These are phyloP conservation scores for Sicus ferrugineus DNA, from an alignment of 2,888 invertebrate genomes.

Conservation along the genomic window DNA sequence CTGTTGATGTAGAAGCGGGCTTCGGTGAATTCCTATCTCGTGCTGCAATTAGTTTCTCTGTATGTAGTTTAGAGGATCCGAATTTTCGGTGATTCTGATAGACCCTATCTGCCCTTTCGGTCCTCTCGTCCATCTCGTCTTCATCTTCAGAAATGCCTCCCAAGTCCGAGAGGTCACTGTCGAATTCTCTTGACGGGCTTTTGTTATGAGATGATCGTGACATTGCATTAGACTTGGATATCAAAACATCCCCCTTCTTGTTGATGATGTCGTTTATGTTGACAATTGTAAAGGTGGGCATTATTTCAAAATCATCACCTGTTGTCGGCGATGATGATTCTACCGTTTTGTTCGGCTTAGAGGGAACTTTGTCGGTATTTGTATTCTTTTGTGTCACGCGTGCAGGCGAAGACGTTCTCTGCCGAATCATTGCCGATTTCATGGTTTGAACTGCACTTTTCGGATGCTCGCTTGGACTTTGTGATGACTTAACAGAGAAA, in stretches of 20 bases:
- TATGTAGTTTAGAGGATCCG: slow-evolving; percentile 47
- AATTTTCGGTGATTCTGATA: slow-evolving; percentile 48
- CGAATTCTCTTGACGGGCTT: slow-evolving; percentile 35
- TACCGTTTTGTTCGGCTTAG: slow-evolving; percentile 26
- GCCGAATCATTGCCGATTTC: slow-evolving; percentile 1
- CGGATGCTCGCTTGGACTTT: slow-evolving; percentile 6
- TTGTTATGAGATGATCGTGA: slow-evolving; percentile 28
- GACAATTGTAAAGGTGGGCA: slow-evolving; percentile 64
- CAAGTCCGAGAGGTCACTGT: slow-evolving; percentile 35
- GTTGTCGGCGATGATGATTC: slow-evolving; percentile 44
- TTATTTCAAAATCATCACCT: slow-evolving; percentile 56
- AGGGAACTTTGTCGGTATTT: slow-evolving; percentile 6
- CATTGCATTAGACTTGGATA: slow-evolving; percentile 41
- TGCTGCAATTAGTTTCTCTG: slow-evolving; percentile 45
- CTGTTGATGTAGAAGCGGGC: slow-evolving; percentile 19
- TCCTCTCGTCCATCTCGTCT: slow-evolving; percentile 26
- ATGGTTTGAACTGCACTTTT: slow-evolving; percentile 16
- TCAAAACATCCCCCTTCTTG: slow-evolving; percentile 59
- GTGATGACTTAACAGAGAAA: slow-evolving; percentile 9
- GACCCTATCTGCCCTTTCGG: no score
- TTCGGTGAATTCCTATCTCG: slow-evolving; percentile 39
- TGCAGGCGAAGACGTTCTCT: slow-evolving; percentile 20
- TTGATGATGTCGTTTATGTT: slow-evolving; percentile 64
- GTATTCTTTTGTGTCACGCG: slow-evolving; percentile 20
- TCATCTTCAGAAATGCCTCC: slow-evolving; percentile 19